Percentiles rank a stretch among this genome's conserved stretches.
These are phyloP conservation scores for Tribolium madens DNA, from an alignment of 1,140 invertebrate genomes.

Conservation along the genomic window DNA sequence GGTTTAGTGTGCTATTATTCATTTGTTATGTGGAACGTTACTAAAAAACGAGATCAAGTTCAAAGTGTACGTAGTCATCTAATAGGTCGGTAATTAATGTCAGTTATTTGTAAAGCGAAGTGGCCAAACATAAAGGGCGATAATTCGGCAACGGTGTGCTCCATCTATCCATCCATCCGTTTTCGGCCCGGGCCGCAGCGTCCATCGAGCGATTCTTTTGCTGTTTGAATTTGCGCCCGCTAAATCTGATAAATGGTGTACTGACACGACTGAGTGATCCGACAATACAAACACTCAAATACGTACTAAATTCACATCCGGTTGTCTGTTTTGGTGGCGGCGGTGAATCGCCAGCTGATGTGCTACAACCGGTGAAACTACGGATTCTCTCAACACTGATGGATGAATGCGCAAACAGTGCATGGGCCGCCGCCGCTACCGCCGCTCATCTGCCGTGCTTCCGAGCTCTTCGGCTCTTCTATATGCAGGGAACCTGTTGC, in stretches of 20 bases:
- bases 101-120: constrained; percentile 40
- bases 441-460: constrained; percentile 37
- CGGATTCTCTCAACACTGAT: constrained; percentile 58
- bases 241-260: constrained; percentile 65
- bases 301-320: constrained; percentile 65
- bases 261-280: constrained; percentile 64
- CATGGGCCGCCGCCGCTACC: constrained; percentile 55
- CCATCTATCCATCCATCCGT: constrained; percentile 40
- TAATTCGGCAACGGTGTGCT: constrained; percentile 47
- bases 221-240: constrained; percentile 16
- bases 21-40: neutral
- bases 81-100: constrained; percentile 36
- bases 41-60: neutral
- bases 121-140: constrained; percentile 43
- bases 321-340: constrained; percentile 52
- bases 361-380: constrained; percentile 41
- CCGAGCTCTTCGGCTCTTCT: constrained; percentile 28
- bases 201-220: constrained; percentile 1
- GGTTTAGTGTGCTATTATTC: neutral
- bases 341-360: constrained; percentile 43
- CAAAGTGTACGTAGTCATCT: neutral
- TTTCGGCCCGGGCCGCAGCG: constrained; percentile 8
- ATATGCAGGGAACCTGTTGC: constrained; percentile 54
- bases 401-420: constrained; percentile 66
- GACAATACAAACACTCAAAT: constrained; percentile 66